Evolutionary conservation across 2,113 vertebrate species (phyloP).

Genomic region (Alaudala cheleensis): DNA sequence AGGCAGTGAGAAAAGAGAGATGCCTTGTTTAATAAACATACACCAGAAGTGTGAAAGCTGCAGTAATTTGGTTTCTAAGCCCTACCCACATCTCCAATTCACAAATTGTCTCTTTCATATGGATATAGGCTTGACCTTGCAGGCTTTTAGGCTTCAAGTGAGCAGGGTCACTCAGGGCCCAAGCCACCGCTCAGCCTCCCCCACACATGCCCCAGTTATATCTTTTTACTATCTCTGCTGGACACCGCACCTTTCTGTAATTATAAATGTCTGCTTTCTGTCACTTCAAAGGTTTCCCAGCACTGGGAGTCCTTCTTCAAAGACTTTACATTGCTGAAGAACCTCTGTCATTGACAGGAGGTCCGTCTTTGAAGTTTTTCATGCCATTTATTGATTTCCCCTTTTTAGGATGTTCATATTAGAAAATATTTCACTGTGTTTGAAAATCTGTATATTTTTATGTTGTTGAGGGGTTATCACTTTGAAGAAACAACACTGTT

Average conservation of each 20-base stretch:
- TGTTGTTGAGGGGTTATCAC: slow-evolving; percentile 69
- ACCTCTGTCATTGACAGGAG: slow-evolving; percentile 84
- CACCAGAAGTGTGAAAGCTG: slow-evolving; percentile 67
- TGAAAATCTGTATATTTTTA: slow-evolving; percentile 79
- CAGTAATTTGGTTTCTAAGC: slow-evolving; percentile 65
- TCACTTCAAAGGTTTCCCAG: slow-evolving; percentile 85
- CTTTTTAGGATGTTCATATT: slow-evolving; percentile 82
- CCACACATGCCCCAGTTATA: slow-evolving; percentile 75
- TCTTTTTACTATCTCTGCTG: slow-evolving; percentile 84
- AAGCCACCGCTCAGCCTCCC: slow-evolving; percentile 65
- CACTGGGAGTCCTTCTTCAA: slow-evolving; percentile 85
- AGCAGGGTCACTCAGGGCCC: slow-evolving; percentile 74
- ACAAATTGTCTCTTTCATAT: slow-evolving; percentile 73
- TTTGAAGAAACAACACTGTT: slow-evolving; percentile 78
- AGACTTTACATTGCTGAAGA: slow-evolving; percentile 79
- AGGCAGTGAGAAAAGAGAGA: neutral
- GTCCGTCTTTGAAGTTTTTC: slow-evolving; percentile 84
- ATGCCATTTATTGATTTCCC: slow-evolving; percentile 84
- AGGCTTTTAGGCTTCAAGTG: slow-evolving; percentile 64
- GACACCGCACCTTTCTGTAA: slow-evolving; percentile 85
- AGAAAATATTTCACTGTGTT: slow-evolving; percentile 77
- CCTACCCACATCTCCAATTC: slow-evolving; percentile 61
- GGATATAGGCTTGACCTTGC: slow-evolving; percentile 73
- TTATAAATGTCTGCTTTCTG: slow-evolving; percentile 88
- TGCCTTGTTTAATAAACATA: slow-evolving; percentile 46